Evolutionary conservation across 2,888 invertebrate species (phyloP), one percentile per base, ranked within the genome.

Genomic region (Drosophila sordidula): DNA sequence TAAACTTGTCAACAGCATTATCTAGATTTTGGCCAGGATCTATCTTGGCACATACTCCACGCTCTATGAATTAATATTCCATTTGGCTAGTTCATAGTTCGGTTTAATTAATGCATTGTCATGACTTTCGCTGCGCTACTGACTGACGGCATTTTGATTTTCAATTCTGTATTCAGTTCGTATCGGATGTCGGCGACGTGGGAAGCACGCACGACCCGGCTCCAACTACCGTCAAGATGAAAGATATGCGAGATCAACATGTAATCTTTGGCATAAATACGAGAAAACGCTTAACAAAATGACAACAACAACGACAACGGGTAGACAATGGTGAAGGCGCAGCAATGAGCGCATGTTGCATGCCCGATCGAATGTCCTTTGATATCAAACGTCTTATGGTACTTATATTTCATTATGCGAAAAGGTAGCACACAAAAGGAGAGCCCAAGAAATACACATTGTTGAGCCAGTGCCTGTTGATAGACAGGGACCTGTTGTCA

Each of bases 171-270:
- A 71, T 79, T 72, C 71, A 74, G 64, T 29, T 56, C 68, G 67
- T 86, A 90, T 91, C 89, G 69, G 62, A 87, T 90, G 78, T 83
- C 90, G 73, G 77, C 87, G 90, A 89, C 89, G 90, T 90, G 89
- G 80, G 91, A 90, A 91, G 89, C 87, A 78, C 80, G 77, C 74
- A 76, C 72, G 72, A 56, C 41, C 46, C 59, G 68, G 72, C 70
- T 61, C 55, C 54, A 73, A 51, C 80, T 55, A 76, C 68, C 76
- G 79, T 74, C 74, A 72, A 86, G 89, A 89, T 86, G 81, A 89
- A 89, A 81, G 90, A 83, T 89, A 90, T 88, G 76, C 81, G 88
- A 90, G 90, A 90, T 91, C 87, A 90, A 86, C 84, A 84, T 89
- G 89, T 86, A 87, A 90, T 87, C 77, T 89, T 87, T 84, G 84